Evolutionary conservation across 1,140 invertebrate genomes (phyloP).

Genomic region (Antheraea mylitta): DNA sequence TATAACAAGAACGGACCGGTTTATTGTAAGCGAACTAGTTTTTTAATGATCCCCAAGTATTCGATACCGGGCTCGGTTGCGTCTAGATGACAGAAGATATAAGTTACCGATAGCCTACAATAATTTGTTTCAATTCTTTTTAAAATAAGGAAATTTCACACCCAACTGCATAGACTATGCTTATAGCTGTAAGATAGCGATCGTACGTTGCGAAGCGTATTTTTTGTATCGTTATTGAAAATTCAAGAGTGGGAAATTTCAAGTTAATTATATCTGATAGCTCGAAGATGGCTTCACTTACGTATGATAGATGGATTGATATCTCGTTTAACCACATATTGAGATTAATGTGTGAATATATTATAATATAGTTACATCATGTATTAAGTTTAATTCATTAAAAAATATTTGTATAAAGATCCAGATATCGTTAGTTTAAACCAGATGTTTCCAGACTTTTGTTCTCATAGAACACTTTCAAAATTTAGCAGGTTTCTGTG

Average conservation of each 20-base stretch:
- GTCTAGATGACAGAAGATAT: conserved; percentile 65
- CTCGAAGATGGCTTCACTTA: not conserved
- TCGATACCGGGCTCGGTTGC: conserved; percentile 53
- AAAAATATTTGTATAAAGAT: not conserved
- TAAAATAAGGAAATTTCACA: not conserved
- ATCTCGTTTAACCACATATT: not conserved
- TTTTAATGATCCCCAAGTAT: conserved; percentile 62
- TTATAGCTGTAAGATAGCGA: conserved; percentile 43
- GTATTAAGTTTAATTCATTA: not conserved
- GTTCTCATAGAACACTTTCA: too few species aligned
- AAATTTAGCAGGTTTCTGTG: too few species aligned
- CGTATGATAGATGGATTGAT: not conserved
- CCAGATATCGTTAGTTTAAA: too few species aligned
- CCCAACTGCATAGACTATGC: conserved; percentile 27
- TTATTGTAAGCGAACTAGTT: conserved; percentile 41
- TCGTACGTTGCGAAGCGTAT: not conserved
- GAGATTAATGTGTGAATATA: not conserved
- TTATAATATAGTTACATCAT: not conserved
- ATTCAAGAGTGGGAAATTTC: not conserved
- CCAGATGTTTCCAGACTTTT: too few species aligned
- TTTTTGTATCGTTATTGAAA: not conserved
- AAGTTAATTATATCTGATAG: not conserved
- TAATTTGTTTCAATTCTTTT: conserved; percentile 7
- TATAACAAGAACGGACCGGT: conserved; percentile 37
- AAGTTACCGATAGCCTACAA: conserved; percentile 23